Evolutionary conservation across 2,113 vertebrate species (phyloP), one percentile per base, ranked within the genome.

Genomic region (Picathartes gymnocephalus): DNA sequence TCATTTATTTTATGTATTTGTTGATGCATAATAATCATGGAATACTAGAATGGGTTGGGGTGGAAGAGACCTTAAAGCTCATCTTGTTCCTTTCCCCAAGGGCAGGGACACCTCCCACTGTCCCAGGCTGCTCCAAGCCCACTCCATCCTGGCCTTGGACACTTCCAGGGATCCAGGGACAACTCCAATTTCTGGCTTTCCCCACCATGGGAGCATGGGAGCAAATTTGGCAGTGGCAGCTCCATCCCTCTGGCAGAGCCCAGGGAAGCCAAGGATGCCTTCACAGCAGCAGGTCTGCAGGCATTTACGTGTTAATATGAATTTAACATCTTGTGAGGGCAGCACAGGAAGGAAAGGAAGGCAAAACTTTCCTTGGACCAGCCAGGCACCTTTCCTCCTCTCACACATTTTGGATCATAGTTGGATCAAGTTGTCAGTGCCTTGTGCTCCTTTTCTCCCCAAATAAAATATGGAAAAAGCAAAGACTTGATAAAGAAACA

Each of bases 331-430:
- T 44, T 35, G 21, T 19, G 74, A 76, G 88, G 76, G 37, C 53
- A 85, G 70, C 35, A 56, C 25, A 5, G 33, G 17, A 44, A 68
- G 28, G 14, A 62, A 62, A 2, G 33, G 70, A 64, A 87, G 64
- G 11, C 22, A 64, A 50, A 93, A 25, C 40, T 35, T 72, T 53
- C n/a, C 64, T 23, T 15, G 23, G 53, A 53, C 25, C 81, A 72
- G 44, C 27, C 10, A 31, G 6, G 57, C 16, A 39, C 45, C 19
- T 86, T 69, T 64, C 44, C 33, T 58, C 28, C 57, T 3, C 56
- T 6, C 35, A 22, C 45, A 23, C 7, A 7, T 10, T 2, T 21
- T 50, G 47, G n/a, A 35, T 78, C 54, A 20, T 2, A 0, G 11
- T 10, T 37, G 40, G 48, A 53, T 60, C 74, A 37, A 64, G 53